Conservation (phyloP, 2,888 invertebrate species). For the Ormyrus rosae region DNA sequence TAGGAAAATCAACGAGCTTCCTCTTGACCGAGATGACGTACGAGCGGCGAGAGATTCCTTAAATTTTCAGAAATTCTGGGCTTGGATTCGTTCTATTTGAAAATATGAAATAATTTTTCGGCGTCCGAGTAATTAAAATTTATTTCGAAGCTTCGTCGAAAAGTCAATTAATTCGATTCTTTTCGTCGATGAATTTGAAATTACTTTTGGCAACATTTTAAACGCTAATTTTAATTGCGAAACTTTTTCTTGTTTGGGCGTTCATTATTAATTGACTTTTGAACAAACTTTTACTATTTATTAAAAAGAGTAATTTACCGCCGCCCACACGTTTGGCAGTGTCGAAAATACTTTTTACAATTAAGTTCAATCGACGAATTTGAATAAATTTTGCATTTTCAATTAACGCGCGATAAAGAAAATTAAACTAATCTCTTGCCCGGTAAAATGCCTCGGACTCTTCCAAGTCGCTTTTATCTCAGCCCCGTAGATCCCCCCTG, state of each 20-base stretch:
- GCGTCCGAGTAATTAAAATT: too few species aligned
- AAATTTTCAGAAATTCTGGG: too few species aligned
- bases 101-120: background rate
- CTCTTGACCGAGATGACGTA: too few species aligned
- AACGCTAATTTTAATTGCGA: slow-evolving; percentile 21
- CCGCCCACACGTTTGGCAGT: background rate
- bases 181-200: slow-evolving; percentile 4
- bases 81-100: background rate
- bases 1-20: slow-evolving; percentile 16
- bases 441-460: too few species aligned
- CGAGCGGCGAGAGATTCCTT: too few species aligned
- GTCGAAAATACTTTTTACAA: slow-evolving; percentile 1
- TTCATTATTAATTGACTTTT: slow-evolving; percentile 13
- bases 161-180: background rate
- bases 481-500: background rate
- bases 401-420: background rate
- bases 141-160: too few species aligned
- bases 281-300: slow-evolving; percentile 25
- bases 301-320: background rate
- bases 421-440: too few species aligned
- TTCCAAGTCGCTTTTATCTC: too few species aligned
- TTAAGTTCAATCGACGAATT: background rate
- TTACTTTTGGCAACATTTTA: slow-evolving; percentile 23
- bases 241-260: background rate
- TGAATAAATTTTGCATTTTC: slow-evolving; percentile 1